phyloP scores from a whole-genome alignment of 2,113 vertebrate genomes.

The Ptyas mucosa region DNA sequence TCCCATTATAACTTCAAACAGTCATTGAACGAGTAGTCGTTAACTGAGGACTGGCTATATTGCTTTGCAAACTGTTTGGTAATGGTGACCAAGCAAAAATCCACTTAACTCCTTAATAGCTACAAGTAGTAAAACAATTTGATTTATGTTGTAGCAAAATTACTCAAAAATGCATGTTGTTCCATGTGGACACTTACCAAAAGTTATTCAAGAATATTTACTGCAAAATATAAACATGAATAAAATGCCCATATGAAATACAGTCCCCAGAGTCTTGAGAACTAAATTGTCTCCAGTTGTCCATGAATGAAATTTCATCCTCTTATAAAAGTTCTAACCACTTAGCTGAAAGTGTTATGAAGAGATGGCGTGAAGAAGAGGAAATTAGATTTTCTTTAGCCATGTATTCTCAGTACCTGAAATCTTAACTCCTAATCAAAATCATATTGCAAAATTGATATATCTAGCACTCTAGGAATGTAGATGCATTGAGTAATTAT shows the following conservation, averaged over 20 bases:
- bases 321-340: no score
- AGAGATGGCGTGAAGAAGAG: no score
- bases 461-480: no score
- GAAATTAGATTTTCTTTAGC: no score
- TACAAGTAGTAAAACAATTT: background rate
- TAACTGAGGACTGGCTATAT: background rate
- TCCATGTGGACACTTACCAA: background rate
- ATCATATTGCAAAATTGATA: no score
- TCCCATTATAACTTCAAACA: background rate
- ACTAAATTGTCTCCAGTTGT: no score
- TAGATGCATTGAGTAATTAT: no score
- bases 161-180: background rate
- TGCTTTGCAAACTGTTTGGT: background rate
- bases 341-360: no score
- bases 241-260: background rate
- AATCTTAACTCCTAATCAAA: no score
- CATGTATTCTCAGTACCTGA: no score
- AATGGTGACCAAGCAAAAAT: background rate
- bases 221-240: background rate
- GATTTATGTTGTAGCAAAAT: background rate
- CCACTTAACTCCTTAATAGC: background rate
- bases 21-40: background rate
- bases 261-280: no score
- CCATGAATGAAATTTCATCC: no score
- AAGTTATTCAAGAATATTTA: background rate